Base-by-base conservation (phyloP, 2,797 vertebrate genomes). In the Danio kyathit region DNA sequence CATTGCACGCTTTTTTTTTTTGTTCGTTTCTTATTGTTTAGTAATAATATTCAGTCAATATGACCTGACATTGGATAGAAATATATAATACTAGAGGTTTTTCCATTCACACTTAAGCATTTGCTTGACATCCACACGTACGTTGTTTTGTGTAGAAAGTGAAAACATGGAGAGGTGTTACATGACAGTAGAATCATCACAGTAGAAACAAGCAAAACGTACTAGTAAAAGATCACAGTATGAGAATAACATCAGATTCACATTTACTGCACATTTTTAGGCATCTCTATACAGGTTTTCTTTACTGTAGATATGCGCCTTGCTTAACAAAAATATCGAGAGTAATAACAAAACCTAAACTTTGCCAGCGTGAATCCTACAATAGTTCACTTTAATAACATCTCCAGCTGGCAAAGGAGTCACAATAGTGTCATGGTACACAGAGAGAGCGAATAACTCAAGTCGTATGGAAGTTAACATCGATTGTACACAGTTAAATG, bases 11-110 rank as follows among this genome's bases (percentile, higher is more conserved):
- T 11, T 13, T 7, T 70, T 13, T 6, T 70, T 3, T 52, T 6
- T n/a, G 17, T 59, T 57, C 44, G 29, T 29, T 29, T 29, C 1
- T 29, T 29, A 1, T 1, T 29, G 29, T 29, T 5, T 16, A 14
- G 1, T 14, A 51, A 74, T 79, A 80, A 70, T 41, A 71, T 79
- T 56, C 63, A 40, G 61, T 82, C 76, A 79, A 77, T 72, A 80
- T 80, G 73, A 83, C 71, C 65, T 76, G 74, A 80, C 74, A 81
- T 13, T 61, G 7, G 10, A 16, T 49, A 48, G 57, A 64, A 76
- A 48, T 78, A 13, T 38, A 67, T 63, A 56, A 69, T 2, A 16
- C 40, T 44, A 69, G 44, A 52, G 49, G 5, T 8, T 71, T 71
- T 12, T 70, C 29, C 12, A 64, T 72, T 29, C 14, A 72, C 46